Evolutionary conservation across 2,888 invertebrate genomes (phyloP), one percentile per base, ranked within the genome.

Genomic region (Meliscaeva auricollis): DNA sequence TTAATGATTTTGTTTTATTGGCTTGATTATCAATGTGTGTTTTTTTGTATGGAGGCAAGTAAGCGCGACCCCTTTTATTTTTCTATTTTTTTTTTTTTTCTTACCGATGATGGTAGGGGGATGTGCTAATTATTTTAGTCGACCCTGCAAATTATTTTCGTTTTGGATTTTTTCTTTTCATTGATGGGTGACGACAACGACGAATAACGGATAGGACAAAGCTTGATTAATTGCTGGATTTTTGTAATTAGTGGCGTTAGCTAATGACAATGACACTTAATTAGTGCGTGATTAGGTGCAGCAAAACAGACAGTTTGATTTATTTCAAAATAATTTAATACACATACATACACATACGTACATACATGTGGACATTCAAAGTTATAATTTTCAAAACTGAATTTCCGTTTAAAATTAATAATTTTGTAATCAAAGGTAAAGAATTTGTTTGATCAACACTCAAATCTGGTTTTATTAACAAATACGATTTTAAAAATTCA

Each of bases 61-160:
- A 0, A 17, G 13, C 46, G 46, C 64, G 73, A 70, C 78, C 83
- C 78, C 74, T 78, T 83, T 30, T 70, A 46, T 64, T 26, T 44
- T 22, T 44, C 22, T 30, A 15, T 30, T 32, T 30, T 41, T 13
- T 35, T 26, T 8, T n/a, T 35, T 17, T 54, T 15, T 22, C 44
- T 17, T 58, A 44, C 78, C 64, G 78, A 84, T 70, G 78, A 84
- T 70, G 74, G 75, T 38, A 70, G 74, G 58, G 82, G 83, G 79
- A 84, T 84, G 79, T 79, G 60, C 64, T 74, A 84, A 84, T 84
- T 84, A 70, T 75, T 84, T 84, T 70, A 50, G 78, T 70, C 58
- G 83, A 84, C 79, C 58, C 35, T 66, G 58, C 79, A 66, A 68
- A 75, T 75, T 44, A 41, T 75, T 69, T 78, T 78, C 44, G 73